Percentiles rank a stretch among this genome's conserved stretches.
Evolutionary conservation across 1,140 invertebrate species (phyloP).

Genomic region (Heliconius congener): DNA sequence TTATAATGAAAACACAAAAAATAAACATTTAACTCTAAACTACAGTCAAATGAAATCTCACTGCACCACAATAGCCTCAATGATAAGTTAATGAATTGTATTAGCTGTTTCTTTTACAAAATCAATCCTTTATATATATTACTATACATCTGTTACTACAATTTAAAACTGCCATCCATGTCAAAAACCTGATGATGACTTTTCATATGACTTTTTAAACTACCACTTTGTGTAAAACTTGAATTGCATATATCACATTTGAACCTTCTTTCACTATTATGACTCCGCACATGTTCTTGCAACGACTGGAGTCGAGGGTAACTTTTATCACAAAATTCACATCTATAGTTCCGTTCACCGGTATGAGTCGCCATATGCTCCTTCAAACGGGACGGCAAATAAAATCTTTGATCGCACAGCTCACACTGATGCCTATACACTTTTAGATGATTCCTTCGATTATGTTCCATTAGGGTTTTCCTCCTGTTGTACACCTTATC

Average conservation of each 20-base stretch:
- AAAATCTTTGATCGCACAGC: constrained; percentile 68
- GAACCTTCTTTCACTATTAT: constrained; percentile 56
- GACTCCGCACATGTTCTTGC: constrained; percentile 63
- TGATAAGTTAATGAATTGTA: no score
- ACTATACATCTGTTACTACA: not conserved
- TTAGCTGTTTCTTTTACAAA: no score
- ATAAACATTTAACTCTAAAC: no score
- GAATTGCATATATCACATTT: constrained; percentile 65
- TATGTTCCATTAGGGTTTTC: constrained; percentile 73
- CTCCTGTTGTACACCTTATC: constrained; percentile 71
- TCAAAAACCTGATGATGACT: constrained; percentile 54
- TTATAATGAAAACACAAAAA: no score
- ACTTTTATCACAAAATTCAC: constrained; percentile 70
- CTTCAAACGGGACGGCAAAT: constrained; percentile 64
- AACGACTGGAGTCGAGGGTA: constrained; percentile 66
- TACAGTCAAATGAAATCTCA: no score
- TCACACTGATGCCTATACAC: constrained; percentile 68
- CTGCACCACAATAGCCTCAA: no score
- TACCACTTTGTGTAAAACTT: constrained; percentile 56
- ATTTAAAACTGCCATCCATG: constrained; percentile 32
- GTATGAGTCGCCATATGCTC: constrained; percentile 75
- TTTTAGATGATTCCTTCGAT: constrained; percentile 66
- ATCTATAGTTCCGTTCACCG: constrained; percentile 66
- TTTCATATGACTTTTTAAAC: constrained; percentile 64
- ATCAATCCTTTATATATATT: no score